Evolutionary conservation across 2,797 vertebrate genomes (phyloP), one percentile per base, ranked within the genome.

Genomic region (Gouania willdenowi): DNA sequence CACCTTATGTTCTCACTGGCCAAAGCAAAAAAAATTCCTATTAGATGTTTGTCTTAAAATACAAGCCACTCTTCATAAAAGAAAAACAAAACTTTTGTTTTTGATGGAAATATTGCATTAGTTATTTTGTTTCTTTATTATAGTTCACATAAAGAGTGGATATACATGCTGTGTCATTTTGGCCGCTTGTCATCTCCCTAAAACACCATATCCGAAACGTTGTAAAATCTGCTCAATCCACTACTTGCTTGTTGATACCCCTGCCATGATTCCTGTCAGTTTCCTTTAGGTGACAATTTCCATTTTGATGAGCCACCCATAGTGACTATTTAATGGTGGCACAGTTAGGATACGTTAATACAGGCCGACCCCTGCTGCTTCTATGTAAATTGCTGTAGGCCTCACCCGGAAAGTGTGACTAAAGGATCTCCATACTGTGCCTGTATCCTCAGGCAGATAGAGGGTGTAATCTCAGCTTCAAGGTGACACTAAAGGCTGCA

Each of bases 401-500:
- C 69, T 64, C 48, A 55, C 73, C 68, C 64, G 61, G 70, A 66
- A 35, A 75, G 74, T 71, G 59, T 80, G 77, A 82, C 75, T 76
- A 82, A 88, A 87, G 73, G 71, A 84, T 83, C 74, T 82, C 67
- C 60, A 67, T 80, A 75, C 64, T 55, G 77, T 62, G 76, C 81
- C 77, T 81, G 67, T 71, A 78, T 84, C 79, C 73, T 83, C 78
- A 78, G 82, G 82, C 83, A 75, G 71, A 71, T 78, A 88, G 83
- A 87, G 91, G 95, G 95, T 98, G 96, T 98, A 95, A 98, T 97
- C 93, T 97, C 93, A 93, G 88, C 89, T 92, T 91, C 84, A 85
- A 79, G 87, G 85, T 88, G 85, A 84, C 87, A 76, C 84, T 86
- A 90, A 90, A 92, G 92, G 93, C 93, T 94, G 92, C 88, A 85